phyloP scores from a whole-genome alignment of 2,888 invertebrate genomes.

The Lepidochitona cinerea region DNA sequence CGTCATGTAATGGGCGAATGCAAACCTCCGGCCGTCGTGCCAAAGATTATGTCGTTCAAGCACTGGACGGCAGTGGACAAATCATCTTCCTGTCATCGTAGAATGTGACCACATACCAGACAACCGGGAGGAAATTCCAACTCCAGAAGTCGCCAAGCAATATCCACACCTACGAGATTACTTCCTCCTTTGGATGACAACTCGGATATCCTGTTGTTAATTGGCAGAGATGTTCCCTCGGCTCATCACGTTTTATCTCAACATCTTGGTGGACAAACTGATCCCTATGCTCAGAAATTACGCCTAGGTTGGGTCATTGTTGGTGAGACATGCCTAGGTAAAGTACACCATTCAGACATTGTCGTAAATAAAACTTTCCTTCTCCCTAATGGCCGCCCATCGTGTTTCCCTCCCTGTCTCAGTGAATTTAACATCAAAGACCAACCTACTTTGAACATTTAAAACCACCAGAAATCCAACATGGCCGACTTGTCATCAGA shows the following conservation, averaged over 20 bases:
- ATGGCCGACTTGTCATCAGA: too few species aligned
- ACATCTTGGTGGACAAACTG: background rate
- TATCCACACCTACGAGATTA: conserved; percentile 13
- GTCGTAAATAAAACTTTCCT: too few species aligned
- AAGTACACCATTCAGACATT: too few species aligned
- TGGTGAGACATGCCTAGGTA: conserved; percentile 28
- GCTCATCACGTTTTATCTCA: conserved; percentile 22
- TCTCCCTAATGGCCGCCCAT: too few species aligned
- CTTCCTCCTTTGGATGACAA: conserved; percentile 13
- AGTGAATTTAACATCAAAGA: conserved; percentile 5
- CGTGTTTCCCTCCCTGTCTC: conserved; percentile 18
- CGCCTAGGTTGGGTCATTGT: conserved; percentile 24
- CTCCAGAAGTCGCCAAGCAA: conserved; percentile 14
- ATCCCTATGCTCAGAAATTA: conserved; percentile 18
- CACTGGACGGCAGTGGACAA: background rate
- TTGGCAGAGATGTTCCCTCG: conserved; percentile 22
- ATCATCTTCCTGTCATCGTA: background rate
- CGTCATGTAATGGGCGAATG: background rate
- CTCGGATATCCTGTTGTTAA: conserved; percentile 14
- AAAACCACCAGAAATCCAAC: too few species aligned
- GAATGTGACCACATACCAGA: conserved; percentile 4
- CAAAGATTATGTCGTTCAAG: background rate
- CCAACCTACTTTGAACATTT: too few species aligned
- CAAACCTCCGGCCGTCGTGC: background rate
- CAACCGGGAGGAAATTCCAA: conserved; percentile 13